phyloP scores from a whole-genome alignment of 2,888 invertebrate genomes.

The Molorchus minor region DNA sequence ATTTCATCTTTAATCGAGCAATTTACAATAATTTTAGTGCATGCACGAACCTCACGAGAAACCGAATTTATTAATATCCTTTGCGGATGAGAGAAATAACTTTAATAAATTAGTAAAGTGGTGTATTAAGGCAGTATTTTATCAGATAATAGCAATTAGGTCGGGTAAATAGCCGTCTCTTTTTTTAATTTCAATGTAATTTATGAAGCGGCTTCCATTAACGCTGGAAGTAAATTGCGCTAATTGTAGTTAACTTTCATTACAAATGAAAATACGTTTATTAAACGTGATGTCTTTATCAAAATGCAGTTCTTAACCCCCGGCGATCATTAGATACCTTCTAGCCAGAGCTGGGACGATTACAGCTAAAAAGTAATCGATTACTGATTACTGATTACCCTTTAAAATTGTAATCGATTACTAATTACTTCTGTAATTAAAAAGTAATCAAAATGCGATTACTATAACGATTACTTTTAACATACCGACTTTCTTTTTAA shows the following conservation, averaged over 20 bases:
- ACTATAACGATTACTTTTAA: too few relatives aligned
- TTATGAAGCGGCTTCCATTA: slow-evolving; percentile 44
- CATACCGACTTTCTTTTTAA: too few relatives aligned
- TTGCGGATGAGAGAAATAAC: slow-evolving; percentile 33
- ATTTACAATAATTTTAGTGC: background rate
- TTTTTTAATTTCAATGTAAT: slow-evolving; percentile 43
- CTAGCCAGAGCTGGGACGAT: too few relatives aligned
- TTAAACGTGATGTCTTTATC: slow-evolving; percentile 14
- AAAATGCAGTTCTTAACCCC: background rate
- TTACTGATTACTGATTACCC: too few relatives aligned
- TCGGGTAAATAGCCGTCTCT: slow-evolving; percentile 36
- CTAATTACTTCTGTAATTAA: too few relatives aligned
- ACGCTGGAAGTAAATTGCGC: slow-evolving; percentile 44
- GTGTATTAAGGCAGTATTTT: slow-evolving; percentile 37
- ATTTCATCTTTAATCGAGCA: slow-evolving; percentile 2
- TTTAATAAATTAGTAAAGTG: slow-evolving; percentile 37
- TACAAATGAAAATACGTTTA: slow-evolving; percentile 5
- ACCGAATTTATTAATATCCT: slow-evolving; percentile 26
- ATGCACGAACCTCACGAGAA: background rate
- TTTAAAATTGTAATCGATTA: too few relatives aligned
- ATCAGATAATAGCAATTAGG: slow-evolving; percentile 43
- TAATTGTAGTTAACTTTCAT: slow-evolving; percentile 26
- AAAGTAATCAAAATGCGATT: too few relatives aligned
- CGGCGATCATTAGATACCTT: too few relatives aligned
- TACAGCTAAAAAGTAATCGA: too few relatives aligned